These are phyloP conservation scores for Hepsetus odoe DNA, from an alignment of 2,113 vertebrate genomes.

Conservation along the genomic window DNA sequence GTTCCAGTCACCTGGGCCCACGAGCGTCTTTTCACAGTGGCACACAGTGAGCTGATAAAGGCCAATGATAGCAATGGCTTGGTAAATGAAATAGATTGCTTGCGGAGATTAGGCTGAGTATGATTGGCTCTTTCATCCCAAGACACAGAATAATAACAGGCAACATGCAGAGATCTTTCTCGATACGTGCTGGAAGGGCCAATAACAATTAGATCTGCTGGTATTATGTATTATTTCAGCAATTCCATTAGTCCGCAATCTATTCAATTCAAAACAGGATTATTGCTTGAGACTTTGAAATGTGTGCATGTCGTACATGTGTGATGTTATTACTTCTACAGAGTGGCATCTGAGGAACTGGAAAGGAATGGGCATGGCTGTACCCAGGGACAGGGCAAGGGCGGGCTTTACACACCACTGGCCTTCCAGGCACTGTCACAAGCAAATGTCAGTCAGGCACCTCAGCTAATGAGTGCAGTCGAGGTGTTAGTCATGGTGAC, in stretches of 20 bases:
- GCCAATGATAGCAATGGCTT: constrained; percentile 44
- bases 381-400: constrained; percentile 52
- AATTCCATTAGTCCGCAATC: constrained; percentile 28
- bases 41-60: constrained; percentile 40
- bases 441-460: constrained; percentile 75
- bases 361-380: constrained; percentile 4
- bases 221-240: constrained; percentile 46
- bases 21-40: constrained; percentile 16
- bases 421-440: constrained; percentile 72
- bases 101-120: constrained; percentile 46
- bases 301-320: background rate
- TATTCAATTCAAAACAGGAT: background rate
- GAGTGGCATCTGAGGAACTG: background rate
- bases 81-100: constrained; percentile 52
- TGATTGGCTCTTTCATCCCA: constrained; percentile 44
- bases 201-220: constrained; percentile 40
- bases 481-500: constrained; percentile 71
- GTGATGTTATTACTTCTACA: background rate
- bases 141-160: constrained; percentile 33
- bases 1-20: constrained; percentile 38
- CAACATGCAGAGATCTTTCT: constrained; percentile 30
- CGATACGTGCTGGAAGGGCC: constrained; percentile 9
- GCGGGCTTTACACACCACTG: constrained; percentile 34
- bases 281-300: background rate
- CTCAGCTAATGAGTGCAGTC: constrained; percentile 63